Percentiles rank a stretch among this genome's conserved stretches.
phyloP scores from a whole-genome alignment of 2,113 vertebrate species.

The Zosterops lateralis region DNA sequence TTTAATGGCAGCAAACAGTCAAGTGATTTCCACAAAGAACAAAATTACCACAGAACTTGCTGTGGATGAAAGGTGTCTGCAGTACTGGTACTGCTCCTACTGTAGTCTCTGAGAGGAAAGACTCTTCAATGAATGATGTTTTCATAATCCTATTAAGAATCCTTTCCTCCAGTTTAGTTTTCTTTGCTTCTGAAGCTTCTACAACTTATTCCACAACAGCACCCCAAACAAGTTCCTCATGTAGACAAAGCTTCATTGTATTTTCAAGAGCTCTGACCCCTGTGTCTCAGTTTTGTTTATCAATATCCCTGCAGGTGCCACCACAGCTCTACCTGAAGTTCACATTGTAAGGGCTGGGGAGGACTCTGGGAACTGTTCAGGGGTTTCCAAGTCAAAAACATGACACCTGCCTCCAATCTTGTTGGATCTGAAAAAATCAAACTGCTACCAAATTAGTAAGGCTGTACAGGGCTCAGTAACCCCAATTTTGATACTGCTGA shows the following conservation, averaged over 20 bases:
- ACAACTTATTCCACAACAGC: background rate
- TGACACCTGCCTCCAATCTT: background rate
- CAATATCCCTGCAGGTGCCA: background rate
- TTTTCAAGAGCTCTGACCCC: background rate
- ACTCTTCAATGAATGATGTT: background rate
- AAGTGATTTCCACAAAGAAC: background rate
- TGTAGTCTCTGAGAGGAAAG: background rate
- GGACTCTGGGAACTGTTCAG: background rate
- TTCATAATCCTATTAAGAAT: background rate
- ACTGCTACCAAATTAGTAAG: background rate
- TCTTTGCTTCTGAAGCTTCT: background rate
- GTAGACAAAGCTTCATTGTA: background rate
- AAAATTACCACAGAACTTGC: background rate
- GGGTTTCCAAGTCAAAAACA: background rate
- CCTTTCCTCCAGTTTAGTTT: background rate
- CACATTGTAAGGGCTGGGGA: background rate
- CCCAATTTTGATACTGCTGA: background rate
- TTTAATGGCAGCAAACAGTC: background rate
- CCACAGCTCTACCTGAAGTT: background rate
- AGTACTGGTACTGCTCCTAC: no score
- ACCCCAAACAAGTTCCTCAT: background rate
- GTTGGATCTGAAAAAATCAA: background rate
- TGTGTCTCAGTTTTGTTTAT: background rate
- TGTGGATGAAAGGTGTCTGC: background rate
- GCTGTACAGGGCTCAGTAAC: background rate